These are phyloP conservation scores for Nycticebus coucang DNA, from an alignment of 2,113 vertebrate species.

Conservation along the genomic window DNA sequence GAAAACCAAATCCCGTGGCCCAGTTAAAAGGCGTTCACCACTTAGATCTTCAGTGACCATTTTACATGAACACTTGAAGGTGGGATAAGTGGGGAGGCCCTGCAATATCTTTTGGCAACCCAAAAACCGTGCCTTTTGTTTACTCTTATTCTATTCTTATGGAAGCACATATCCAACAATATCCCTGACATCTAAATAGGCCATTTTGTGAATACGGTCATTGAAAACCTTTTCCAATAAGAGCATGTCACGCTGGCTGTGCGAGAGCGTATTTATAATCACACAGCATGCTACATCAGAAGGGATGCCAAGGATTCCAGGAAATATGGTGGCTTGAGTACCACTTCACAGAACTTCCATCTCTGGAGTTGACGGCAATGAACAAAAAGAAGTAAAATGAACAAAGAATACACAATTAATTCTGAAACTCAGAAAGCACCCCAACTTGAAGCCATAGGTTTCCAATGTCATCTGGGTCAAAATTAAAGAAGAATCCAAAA, in stretches of 20 bases:
- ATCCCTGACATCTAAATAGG: conserved; percentile 68
- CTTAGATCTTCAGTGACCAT: background rate
- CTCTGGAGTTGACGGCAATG: conserved; percentile 33
- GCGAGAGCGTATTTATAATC: conserved; percentile 61
- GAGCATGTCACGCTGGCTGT: conserved; percentile 45
- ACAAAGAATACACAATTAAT: background rate
- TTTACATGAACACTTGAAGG: background rate
- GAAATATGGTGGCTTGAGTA: conserved; percentile 60
- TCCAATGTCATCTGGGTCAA: background rate
- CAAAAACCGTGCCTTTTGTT: background rate
- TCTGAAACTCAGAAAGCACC: background rate
- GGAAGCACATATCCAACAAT: conserved; percentile 59
- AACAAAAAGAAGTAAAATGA: conserved; percentile 36
- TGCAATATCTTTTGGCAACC: background rate
- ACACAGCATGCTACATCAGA: conserved; percentile 19
- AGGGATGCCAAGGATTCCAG: conserved; percentile 54
- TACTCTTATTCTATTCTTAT: conserved; percentile 42
- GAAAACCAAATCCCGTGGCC: conserved; percentile 67
- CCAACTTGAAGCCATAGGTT: background rate
- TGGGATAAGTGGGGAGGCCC: rapidly evolving
- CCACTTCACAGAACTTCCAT: conserved; percentile 39
- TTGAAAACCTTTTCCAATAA: conserved; percentile 71
- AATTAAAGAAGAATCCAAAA: background rate
- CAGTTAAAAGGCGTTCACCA: conserved; percentile 49
- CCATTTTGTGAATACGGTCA: conserved; percentile 63